Base-by-base conservation (phyloP, 1,140 invertebrate genomes). In the Drosophila grimshawi region DNA sequence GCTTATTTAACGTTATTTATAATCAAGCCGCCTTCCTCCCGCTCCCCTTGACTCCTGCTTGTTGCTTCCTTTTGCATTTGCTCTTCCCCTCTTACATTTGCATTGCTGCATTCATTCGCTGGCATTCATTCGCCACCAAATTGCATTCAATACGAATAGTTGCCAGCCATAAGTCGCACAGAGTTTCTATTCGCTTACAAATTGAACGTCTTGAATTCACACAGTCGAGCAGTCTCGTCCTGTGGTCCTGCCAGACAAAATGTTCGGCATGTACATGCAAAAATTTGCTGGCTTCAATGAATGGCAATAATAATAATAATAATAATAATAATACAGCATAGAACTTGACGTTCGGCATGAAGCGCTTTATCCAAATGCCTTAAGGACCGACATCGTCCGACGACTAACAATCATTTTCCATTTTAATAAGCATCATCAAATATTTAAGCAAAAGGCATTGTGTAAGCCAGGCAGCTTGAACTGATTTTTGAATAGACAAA, bases 1-100 rank as follows among this genome's bases (percentile, higher is more conserved):
- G 78, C 85, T 78, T 86, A 81, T 67, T 89, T 88, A 70, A 76
- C 80, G 78, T 89, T 88, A 89, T 88, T 88, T 89, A 85, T 85
- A 89, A 88, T 88, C 83, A 88, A 78, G 29, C 45, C 39, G 7
- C 19, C n/a, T 43, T 7, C 5, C 46, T 43, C 8, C n/a, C 7
- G 2, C 29, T 32, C 0, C 32, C 19, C 27, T 10, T 53, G 27
- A 5, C 5, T 7, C 27, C 19, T 6, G 27, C 35, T 46, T 43
- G 49, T 33, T 61, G 32, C 33, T 46, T 5, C 66, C 33, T 63
- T 71, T 62, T 19, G 19, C 19, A 19, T 19, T 19, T 19, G 19
- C 19, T 19, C 19, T 19, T 19, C 19, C 19, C 19, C 2, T 19
- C 2, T 19, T 19, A 19, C 59, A 70, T 59, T 75, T 52, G 39